Evolutionary conservation across 2,888 invertebrate genomes (phyloP).

Genomic region (Acanthosepion pharaonis): DNA sequence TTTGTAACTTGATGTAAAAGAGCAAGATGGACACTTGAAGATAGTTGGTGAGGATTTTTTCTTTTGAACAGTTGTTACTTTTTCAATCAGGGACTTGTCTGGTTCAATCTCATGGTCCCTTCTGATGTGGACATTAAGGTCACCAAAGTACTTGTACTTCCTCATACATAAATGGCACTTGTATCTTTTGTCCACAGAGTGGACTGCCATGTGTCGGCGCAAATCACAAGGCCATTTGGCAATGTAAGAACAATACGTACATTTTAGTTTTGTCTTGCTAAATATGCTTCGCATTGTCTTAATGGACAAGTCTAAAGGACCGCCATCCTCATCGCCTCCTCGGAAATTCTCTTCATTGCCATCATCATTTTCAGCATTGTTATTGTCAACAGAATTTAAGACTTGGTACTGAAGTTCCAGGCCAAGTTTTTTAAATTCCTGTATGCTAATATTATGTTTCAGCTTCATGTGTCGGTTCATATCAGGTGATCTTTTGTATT

Average conservation of each 20-base stretch:
- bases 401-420: constrained; percentile 34
- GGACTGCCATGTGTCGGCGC: constrained; percentile 72
- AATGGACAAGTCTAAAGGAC: constrained; percentile 54
- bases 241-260: constrained; percentile 73
- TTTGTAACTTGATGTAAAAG: constrained; percentile 74
- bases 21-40: constrained; percentile 82
- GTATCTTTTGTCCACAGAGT: constrained; percentile 71
- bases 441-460: constrained; percentile 67
- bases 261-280: constrained; percentile 57
- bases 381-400: constrained; percentile 48
- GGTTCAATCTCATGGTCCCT: constrained; percentile 79
- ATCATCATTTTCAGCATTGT: constrained; percentile 49
- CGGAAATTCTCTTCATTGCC: constrained; percentile 39
- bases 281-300: constrained; percentile 36
- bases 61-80: constrained; percentile 60
- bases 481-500: constrained; percentile 70
- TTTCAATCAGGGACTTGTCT: constrained; percentile 58
- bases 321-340: constrained; percentile 46
- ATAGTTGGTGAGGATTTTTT: constrained; percentile 64
- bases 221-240: constrained; percentile 74
- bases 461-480: constrained; percentile 71
- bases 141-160: constrained; percentile 83
- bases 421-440: constrained; percentile 55
- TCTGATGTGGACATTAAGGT: constrained; percentile 82
- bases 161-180: constrained; percentile 80